These are phyloP conservation scores for Nemotelus pantherinus DNA, from an alignment of 2,888 invertebrate genomes.

Conservation along the genomic window DNA sequence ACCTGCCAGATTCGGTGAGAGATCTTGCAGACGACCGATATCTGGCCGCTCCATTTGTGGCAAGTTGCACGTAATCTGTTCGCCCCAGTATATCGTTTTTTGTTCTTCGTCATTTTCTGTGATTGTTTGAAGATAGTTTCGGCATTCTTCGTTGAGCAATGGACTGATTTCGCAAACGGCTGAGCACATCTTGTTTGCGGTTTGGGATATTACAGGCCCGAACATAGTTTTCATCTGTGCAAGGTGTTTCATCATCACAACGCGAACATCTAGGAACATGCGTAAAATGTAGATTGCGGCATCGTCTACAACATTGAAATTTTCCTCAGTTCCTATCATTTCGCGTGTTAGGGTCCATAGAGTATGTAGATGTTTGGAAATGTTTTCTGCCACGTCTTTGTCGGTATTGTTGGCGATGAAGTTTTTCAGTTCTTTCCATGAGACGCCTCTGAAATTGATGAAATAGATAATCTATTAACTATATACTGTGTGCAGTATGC, in stretches of 20 bases:
- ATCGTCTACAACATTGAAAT: constrained; percentile 71
- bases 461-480: background rate
- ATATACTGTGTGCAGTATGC: background rate
- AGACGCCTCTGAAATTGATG: constrained; percentile 64
- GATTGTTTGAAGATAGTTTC: constrained; percentile 65
- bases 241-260: constrained; percentile 70
- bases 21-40: constrained; percentile 46
- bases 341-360: constrained; percentile 63
- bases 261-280: constrained; percentile 69
- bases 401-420: constrained; percentile 62
- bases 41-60: constrained; percentile 38
- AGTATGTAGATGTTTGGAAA: constrained; percentile 62
- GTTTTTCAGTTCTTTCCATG: constrained; percentile 67
- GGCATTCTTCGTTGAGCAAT: constrained; percentile 66
- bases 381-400: constrained; percentile 57
- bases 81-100: constrained; percentile 47
- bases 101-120: constrained; percentile 41
- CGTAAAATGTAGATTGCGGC: constrained; percentile 70
- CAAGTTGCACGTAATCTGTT: constrained; percentile 47
- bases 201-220: constrained; percentile 68
- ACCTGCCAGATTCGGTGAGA: constrained; percentile 48
- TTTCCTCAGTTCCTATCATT: constrained; percentile 68
- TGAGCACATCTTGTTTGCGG: constrained; percentile 70
- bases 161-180: constrained; percentile 67
- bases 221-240: constrained; percentile 70